Evolutionary conservation across 2,113 vertebrate genomes (phyloP), one percentile per base, ranked within the genome.

Genomic region (Oplegnathus fasciatus): DNA sequence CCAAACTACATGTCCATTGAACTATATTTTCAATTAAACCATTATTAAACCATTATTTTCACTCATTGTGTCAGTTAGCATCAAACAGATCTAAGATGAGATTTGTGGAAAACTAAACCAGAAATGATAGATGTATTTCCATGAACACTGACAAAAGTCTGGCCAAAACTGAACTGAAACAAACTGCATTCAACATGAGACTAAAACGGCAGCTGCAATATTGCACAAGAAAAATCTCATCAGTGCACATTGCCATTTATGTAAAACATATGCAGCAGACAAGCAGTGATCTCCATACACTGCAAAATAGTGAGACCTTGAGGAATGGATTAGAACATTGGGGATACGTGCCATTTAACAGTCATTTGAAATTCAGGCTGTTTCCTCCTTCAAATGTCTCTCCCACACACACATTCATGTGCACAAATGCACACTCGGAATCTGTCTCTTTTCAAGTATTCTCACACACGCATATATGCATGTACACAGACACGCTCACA

Each of bases 331-430:
- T 37, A 42, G 9, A 69, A 71, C 82, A 82, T 71, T 37, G 57
- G 20, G 58, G 37, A 58, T 82, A 32, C 18, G 34, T 54, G 55
- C 55, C 40, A 76, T 70, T 83, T 78, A 76, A 87, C 58, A 74
- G 62, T 65, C 77, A 83, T 82, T 67, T 84, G n/a, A 84, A 78
- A 86, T 80, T 72, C 64, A 73, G 66, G 11, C 79, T 37, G 73
- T 69, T 86, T 85, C 58, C 46, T 60, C 17, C 58, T 50, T 50
- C 46, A 26, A 60, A 74, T 26, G 60, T 55, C 48, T 68, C 62
- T 58, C 44, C 60, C 60, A 46, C 57, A 61, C 30, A 64, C 76
- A 72, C 73, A 69, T 76, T 71, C 57, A 70, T n/a, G 57, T 66
- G 42, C n/a, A 46, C 67, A 57, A 71, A 80, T 75, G 40, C 55